phyloP scores from a whole-genome alignment of 37 sponge, comb jelly and placozoan genomes.

The Crambe crambe region DNA sequence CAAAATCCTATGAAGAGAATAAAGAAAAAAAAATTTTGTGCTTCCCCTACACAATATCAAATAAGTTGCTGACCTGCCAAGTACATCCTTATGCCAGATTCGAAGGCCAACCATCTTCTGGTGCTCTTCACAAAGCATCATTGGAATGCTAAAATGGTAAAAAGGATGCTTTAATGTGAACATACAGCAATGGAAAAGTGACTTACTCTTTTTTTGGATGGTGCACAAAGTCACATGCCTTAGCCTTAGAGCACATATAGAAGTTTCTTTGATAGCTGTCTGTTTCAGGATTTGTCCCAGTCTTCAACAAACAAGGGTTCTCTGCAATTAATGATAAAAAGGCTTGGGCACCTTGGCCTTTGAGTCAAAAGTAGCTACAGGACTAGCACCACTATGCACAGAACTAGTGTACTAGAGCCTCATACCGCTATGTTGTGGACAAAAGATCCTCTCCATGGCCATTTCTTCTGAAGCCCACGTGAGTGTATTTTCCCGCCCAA shows the following conservation, averaged over 20 bases:
- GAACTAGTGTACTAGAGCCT: too few relatives aligned
- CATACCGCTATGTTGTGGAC: too few relatives aligned
- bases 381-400: too few relatives aligned
- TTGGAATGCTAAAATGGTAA: conserved; percentile 7
- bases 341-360: neutral
- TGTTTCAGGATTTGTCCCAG: conserved; percentile 20
- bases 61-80: too few relatives aligned
- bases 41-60: too few relatives aligned
- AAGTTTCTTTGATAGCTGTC: conserved; percentile 8
- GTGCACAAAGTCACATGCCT: neutral
- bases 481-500: too few relatives aligned
- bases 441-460: too few relatives aligned
- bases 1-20: too few relatives aligned
- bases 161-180: too few relatives aligned
- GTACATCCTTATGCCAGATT: neutral
- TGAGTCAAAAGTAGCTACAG: too few relatives aligned
- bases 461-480: too few relatives aligned
- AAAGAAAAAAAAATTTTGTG: too few relatives aligned
- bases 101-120: conserved; percentile 3
- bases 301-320: conserved; percentile 39
- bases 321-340: neutral
- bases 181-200: neutral
- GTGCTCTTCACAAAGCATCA: conserved; percentile 13
- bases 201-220: conserved; percentile 6
- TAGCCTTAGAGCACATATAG: conserved; percentile 26